phyloP scores from a whole-genome alignment of 2,797 vertebrate species.

The Pelochelys cantorii region DNA sequence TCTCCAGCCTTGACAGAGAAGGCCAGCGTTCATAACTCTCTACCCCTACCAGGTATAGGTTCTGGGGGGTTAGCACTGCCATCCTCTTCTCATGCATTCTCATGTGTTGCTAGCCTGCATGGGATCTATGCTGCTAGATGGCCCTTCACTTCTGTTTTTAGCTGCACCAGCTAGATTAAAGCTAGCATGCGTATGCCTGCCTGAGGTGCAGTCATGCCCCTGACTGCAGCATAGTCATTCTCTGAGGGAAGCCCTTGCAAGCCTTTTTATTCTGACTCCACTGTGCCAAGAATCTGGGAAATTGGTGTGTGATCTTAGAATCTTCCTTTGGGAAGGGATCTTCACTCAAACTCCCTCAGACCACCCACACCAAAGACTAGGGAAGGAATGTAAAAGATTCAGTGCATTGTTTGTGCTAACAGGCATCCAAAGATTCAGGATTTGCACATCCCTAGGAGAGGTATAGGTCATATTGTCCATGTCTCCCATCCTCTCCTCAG shows the following conservation, averaged over 20 bases:
- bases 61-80: not conserved
- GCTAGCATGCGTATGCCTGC: no score
- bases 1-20: no score
- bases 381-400: not conserved
- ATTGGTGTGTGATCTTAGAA: not conserved
- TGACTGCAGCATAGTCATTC: not conserved
- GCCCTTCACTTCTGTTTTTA: not conserved
- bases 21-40: no score
- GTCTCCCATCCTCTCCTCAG: not conserved
- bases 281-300: not conserved
- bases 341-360: not conserved
- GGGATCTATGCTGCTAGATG: no score
- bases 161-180: not conserved
- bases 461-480: not conserved
- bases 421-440: not conserved
- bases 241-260: not conserved
- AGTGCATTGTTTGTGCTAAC: not conserved
- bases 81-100: no score
- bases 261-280: not conserved
- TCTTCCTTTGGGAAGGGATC: not conserved
- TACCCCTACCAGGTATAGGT: no score
- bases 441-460: not conserved
- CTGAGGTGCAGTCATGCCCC: not conserved
- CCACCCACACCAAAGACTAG: not conserved
- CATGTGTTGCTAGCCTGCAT: not conserved